Conservation (phyloP, 2,113 vertebrate genomes). For the rabbit (Oryctolagus cuniculus) region mOryCun1.1 NC_091449.1:38329501-38330000, state of each 20-base stretch:
- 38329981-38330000: neutral
- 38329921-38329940: neutral
- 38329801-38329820: neutral
- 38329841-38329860: neutral
- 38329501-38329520: too few relatives aligned
- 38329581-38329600: too few relatives aligned
- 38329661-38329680: too few relatives aligned
- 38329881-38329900: neutral
- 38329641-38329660: too few relatives aligned
- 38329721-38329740: neutral
- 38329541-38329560: too few relatives aligned
- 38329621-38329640: too few relatives aligned
- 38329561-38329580: too few relatives aligned
- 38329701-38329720: neutral
- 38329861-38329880: neutral
- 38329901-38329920: neutral
- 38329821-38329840: neutral
- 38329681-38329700: neutral
- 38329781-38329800: neutral
- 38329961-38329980: neutral
- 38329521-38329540: too few relatives aligned
- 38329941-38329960: neutral
- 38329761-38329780: too few relatives aligned
- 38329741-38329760: neutral
- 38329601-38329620: too few relatives aligned